Base-by-base conservation (phyloP, 2,797 vertebrate genomes). In the Pristis pectinata region DNA sequence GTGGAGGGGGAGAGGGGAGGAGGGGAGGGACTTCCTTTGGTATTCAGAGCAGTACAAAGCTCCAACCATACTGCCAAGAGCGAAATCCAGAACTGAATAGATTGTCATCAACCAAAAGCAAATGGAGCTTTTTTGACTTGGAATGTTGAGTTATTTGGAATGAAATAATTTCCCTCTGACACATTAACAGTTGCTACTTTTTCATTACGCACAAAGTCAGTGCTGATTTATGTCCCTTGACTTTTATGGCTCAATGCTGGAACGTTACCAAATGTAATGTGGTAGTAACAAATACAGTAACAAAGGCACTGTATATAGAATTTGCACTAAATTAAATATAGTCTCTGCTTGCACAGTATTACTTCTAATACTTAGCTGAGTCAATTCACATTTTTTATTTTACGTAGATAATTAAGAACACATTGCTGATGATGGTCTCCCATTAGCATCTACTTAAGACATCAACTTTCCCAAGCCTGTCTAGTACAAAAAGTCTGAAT, bases 341-440 rank as follows among this genome's bases (percentile, higher is more conserved):
- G 91, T 34, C 22, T 97, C 95, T 96, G 96, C 96, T 97, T 97
- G 96, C 94, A 96, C 96, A 97, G 96, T 97, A 97, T 98, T 97
- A 97, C 97, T 97, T 97, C 97, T 96, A 97, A 97, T 97, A 97
- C 97, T 98, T 97, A 97, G 97, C 96, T 96, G 97, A 96, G 96
- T 96, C 96, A 95, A 97, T 97, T 97, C 97, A 97, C 97, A 96
- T 97, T 97, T 96, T 96, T 94, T 72, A 94, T 94, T 94, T 97
- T 97, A 96, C 97, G 96, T 96, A 97, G 97, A 97, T 97, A 97
- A 98, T 97, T 98, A 97, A 97, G 97, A 97, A 97, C 97, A 97
- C 97, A 97, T 97, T 96, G 96, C 70, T 94, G 92, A 94, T 44
- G 41, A 94, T 94, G 44, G 92, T 94, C 92, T 94, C 70, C 92